Evolutionary conservation across 2,888 invertebrate species (phyloP).

Genomic region (Volucella inflata): DNA sequence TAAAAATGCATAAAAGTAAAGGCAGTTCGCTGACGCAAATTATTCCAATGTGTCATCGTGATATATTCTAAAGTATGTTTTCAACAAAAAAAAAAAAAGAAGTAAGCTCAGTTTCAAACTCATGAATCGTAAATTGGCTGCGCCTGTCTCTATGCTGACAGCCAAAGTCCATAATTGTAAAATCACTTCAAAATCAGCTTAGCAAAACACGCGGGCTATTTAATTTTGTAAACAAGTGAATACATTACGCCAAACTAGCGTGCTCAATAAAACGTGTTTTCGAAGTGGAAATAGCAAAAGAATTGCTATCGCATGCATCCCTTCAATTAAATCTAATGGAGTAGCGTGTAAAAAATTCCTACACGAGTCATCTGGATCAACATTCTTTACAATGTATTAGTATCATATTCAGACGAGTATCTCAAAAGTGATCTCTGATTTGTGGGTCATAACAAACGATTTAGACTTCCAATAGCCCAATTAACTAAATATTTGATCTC

Average conservation of each 20-base stretch:
- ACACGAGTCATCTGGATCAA: not conserved
- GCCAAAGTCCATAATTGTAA: too few relatives aligned
- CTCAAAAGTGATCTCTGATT: not conserved
- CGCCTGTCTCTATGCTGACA: too few relatives aligned
- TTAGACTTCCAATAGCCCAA: not conserved
- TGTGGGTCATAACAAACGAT: not conserved
- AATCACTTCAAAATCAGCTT: too few relatives aligned
- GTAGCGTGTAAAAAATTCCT: not conserved
- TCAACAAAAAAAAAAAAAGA: too few relatives aligned
- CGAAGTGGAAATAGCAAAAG: not conserved
- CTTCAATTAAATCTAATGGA: conserved; percentile 8
- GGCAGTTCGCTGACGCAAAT: too few relatives aligned
- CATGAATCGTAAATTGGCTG: too few relatives aligned
- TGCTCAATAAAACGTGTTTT: not conserved
- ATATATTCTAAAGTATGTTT: too few relatives aligned
- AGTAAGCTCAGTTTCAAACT: too few relatives aligned
- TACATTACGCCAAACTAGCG: not conserved
- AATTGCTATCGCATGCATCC: not conserved
- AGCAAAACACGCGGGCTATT: too few relatives aligned
- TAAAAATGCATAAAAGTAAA: too few relatives aligned
- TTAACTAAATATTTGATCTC: not conserved
- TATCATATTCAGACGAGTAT: not conserved
- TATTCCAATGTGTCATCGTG: too few relatives aligned
- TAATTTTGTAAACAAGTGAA: not conserved
- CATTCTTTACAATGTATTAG: not conserved